Percentiles rank a stretch among this genome's conserved stretches.
These are phyloP conservation scores for Lomographa bimaculata DNA, from an alignment of 2,888 invertebrate species.

Conservation along the genomic window DNA sequence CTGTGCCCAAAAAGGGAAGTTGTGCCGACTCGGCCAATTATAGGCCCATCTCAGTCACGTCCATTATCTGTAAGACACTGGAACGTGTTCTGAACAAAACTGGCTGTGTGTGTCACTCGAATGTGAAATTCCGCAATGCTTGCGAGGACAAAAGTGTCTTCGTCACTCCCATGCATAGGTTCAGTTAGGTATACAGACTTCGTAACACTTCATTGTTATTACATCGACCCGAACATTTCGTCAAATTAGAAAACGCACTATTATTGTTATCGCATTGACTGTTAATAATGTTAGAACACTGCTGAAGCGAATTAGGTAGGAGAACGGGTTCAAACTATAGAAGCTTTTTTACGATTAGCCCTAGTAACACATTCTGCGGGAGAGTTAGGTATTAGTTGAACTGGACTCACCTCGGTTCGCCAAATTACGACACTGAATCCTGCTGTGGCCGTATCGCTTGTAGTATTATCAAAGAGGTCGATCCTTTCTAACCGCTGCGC, in stretches of 20 bases:
- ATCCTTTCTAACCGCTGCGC: background rate
- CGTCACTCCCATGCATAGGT: background rate
- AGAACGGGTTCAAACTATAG: slow-evolving; percentile 4
- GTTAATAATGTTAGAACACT: too few species aligned
- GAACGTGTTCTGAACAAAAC: too few species aligned
- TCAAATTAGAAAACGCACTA: too few species aligned
- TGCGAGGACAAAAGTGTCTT: background rate
- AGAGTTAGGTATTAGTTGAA: background rate
- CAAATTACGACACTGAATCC: slow-evolving; percentile 5
- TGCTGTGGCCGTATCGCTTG: slow-evolving; percentile 2
- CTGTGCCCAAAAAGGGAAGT: too few species aligned
- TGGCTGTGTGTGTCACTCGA: too few species aligned
- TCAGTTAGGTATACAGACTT: background rate
- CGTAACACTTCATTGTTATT: background rate
- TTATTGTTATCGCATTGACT: too few species aligned
- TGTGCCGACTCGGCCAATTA: too few species aligned
- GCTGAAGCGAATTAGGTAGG: background rate
- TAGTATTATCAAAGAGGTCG: background rate
- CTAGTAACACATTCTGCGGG: slow-evolving; percentile 2
- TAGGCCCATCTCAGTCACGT: too few species aligned
- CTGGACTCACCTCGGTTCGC: background rate
- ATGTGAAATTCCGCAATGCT: background rate
- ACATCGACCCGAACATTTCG: too few species aligned
- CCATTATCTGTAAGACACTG: too few species aligned
- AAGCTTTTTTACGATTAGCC: slow-evolving; percentile 4